phyloP scores from a whole-genome alignment of 1,140 invertebrate species.

The Archegozetes longisetosus region DNA sequence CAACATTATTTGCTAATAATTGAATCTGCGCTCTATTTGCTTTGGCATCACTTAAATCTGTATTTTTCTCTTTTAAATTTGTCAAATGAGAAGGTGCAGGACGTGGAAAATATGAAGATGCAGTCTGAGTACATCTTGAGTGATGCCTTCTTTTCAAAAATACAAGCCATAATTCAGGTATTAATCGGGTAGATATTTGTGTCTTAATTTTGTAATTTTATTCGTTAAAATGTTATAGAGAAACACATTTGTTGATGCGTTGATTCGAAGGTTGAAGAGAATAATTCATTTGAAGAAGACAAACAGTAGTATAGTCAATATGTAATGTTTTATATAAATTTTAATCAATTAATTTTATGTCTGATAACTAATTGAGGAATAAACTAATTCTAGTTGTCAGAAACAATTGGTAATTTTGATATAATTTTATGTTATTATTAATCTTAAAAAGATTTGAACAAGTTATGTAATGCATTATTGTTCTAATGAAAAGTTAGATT shows the following conservation, averaged over 20 bases:
- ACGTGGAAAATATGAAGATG: constrained; percentile 3
- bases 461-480: too few species aligned
- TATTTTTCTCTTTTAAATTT: constrained; percentile 9
- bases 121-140: constrained; percentile 11
- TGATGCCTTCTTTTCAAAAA: constrained; percentile 16
- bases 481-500: too few species aligned
- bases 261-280: constrained; percentile 12
- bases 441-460: too few species aligned
- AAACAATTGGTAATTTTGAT: too few species aligned
- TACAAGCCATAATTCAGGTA: constrained; percentile 11
- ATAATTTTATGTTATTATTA: too few species aligned
- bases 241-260: constrained; percentile 15
- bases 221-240: constrained; percentile 9
- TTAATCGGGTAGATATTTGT: constrained; percentile 2
- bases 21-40: constrained; percentile 11
- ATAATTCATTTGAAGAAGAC: constrained; percentile 8
- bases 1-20: constrained; percentile 3
- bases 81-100: neutral
- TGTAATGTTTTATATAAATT: too few species aligned
- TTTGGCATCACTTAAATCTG: constrained; percentile 18
- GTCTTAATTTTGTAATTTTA: neutral
- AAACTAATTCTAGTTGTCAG: too few species aligned
- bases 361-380: too few species aligned
- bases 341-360: too few species aligned
- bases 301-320: too few species aligned